Evolutionary conservation across 2,888 invertebrate genomes (phyloP), one percentile per base, ranked within the genome.

Genomic region (Stenoptilia bipunctidactyla): DNA sequence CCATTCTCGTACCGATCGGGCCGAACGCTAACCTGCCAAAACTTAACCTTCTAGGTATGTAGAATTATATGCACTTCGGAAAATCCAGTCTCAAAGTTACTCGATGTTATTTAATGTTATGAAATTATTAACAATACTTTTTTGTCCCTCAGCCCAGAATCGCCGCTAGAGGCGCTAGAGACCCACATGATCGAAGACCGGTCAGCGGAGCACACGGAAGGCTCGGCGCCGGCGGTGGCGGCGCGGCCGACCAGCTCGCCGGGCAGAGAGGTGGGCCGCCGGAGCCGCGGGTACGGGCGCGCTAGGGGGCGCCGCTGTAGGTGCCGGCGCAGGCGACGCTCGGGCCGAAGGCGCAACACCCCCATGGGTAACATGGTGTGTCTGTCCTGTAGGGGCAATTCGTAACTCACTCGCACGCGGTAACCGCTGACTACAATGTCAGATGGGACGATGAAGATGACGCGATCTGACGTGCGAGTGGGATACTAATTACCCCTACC

Each of bases 351-450:
- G 59, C 76, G 75, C 49, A 46, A 71, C 66, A 60, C 67, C 50
- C 73, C 74, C 74, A 76, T 79, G 76, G 82, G 80, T 80, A 80
- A 79, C 82, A 77, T 58, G 82, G 82, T 83, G 80, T 83, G 82
- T 83, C 69, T 69, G 52, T 66, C 65, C 54, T 20, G 20, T 3
- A 20, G 20, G 20, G 4, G 4, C 8, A 20, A 8, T 5, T 20
- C 20, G 20, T 20, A 20, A 8, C 20, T 20, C 20, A 5, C 8
- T 20, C 20, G 20, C 20, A n/a, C n/a, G n/a, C n/a, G n/a, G n/a
- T n/a, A n/a, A n/a, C n/a, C n/a, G n/a, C n/a, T n/a, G n/a, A n/a
- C n/a, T n/a, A n/a, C n/a, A n/a, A n/a, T n/a, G n/a, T n/a, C n/a
- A n/a, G n/a, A n/a, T n/a, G n/a, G n/a, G n/a, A n/a, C n/a, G n/a